These are phyloP conservation scores for Eupithecia pulchellata DNA, from an alignment of 2,888 invertebrate genomes.

Conservation along the genomic window DNA sequence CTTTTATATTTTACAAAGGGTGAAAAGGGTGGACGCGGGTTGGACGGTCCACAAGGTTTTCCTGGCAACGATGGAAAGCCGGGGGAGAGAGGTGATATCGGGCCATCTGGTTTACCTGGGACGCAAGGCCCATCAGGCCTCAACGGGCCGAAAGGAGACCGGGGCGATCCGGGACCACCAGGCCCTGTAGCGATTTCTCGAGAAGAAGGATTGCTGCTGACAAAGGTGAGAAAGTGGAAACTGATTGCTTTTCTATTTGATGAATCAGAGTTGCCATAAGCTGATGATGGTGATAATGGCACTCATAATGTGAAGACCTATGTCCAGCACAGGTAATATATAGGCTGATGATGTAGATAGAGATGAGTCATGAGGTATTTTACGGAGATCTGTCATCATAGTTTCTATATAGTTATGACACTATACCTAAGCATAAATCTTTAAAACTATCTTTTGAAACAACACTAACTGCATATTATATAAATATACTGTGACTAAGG, in stretches of 20 bases:
- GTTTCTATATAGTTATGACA: too few species aligned
- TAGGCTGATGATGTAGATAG: neutral
- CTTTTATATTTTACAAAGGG: constrained; percentile 63
- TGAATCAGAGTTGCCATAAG: neutral
- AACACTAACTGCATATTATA: too few species aligned
- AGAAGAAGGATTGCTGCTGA: constrained; percentile 86
- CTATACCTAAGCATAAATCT: too few species aligned
- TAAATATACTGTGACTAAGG: too few species aligned
- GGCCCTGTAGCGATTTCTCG: constrained; percentile 86
- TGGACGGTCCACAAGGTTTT: constrained; percentile 87
- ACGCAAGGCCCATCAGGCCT: constrained; percentile 88
- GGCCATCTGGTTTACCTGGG: constrained; percentile 89
- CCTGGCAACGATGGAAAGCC: constrained; percentile 87
- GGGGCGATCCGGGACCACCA: constrained; percentile 90
- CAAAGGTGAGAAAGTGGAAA: constrained; percentile 68
- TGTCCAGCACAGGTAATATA: neutral
- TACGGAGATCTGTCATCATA: too few species aligned
- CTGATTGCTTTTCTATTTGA: neutral
- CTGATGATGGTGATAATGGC: neutral
- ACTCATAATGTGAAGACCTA: neutral
- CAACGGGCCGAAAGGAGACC: constrained; percentile 88
- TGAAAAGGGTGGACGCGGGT: constrained; percentile 88
- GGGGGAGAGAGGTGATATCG: constrained; percentile 89
- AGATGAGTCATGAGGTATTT: too few species aligned
- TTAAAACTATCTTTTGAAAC: too few species aligned